phyloP scores from a whole-genome alignment of 2,888 invertebrate genomes.

The Leptopilina drosophilae region DNA sequence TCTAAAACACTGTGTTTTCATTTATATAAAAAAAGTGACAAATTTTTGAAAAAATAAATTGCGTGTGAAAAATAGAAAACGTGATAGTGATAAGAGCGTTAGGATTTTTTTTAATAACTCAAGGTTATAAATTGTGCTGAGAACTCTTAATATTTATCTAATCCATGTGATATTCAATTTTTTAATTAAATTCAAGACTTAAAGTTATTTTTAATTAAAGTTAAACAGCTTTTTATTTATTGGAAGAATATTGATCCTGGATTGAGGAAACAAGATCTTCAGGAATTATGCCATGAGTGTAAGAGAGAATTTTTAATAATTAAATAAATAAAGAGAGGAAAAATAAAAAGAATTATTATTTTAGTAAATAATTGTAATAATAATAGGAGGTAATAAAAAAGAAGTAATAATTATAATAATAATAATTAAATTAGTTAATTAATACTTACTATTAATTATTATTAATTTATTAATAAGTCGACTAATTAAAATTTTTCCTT shows the following conservation, averaged over 20 bases:
- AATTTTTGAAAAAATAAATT: neutral
- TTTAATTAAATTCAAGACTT: neutral
- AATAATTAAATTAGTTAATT: too few relatives aligned
- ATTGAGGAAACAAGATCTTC: neutral
- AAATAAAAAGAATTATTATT: neutral
- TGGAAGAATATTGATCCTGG: neutral
- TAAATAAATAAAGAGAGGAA: neutral
- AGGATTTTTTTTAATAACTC: neutral
- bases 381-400: too few relatives aligned
- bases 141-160: neutral
- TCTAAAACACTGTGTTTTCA: too few relatives aligned
- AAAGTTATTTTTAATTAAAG: neutral
- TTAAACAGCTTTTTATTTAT: neutral
- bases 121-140: neutral
- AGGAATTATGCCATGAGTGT: slow-evolving; percentile 35
- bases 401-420: too few relatives aligned
- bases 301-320: neutral
- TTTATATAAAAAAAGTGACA: neutral
- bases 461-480: too few relatives aligned
- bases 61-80: neutral
- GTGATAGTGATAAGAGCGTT: neutral
- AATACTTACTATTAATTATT: too few relatives aligned
- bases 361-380: neutral
- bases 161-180: neutral
- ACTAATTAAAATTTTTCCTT: too few relatives aligned